Conservation (phyloP, 2,888 invertebrate genomes). For the Euzophera pinguis region DNA sequence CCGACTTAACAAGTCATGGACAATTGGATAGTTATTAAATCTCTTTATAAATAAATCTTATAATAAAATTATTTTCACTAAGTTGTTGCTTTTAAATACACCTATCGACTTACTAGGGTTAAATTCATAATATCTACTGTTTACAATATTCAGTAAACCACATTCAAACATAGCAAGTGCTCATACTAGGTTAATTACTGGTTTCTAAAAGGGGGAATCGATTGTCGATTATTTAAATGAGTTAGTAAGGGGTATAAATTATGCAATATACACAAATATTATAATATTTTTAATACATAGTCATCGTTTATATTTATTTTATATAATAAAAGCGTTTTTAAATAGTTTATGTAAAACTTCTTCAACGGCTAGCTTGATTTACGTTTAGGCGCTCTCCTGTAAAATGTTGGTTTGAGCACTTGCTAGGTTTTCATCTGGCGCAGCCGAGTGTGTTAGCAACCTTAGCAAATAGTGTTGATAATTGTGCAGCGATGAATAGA, state of each 20-base stretch:
- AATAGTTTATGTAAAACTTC: not conserved
- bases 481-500: too few relatives aligned
- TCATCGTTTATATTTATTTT: constrained; percentile 7
- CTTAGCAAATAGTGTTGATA: too few relatives aligned
- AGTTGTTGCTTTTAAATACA: not conserved
- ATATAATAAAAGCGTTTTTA: too few relatives aligned
- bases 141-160: constrained; percentile 4
- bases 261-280: constrained; percentile 7
- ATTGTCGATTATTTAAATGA: constrained; percentile 5
- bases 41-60: not conserved
- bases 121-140: constrained; percentile 2
- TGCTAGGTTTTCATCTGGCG: constrained; percentile 7
- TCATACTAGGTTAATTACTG: not conserved
- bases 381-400: not conserved
- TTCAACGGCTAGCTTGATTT: not conserved
- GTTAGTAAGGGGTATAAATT: constrained; percentile 8
- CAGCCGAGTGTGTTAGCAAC: too few relatives aligned
- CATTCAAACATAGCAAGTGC: constrained; percentile 2
- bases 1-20: not conserved
- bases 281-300: constrained; percentile 8
- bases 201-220: not conserved
- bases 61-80: not conserved
- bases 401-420: constrained; percentile 1
- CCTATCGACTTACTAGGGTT: not conserved
- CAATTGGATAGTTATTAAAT: not conserved